phyloP scores from a whole-genome alignment of 2,888 invertebrate genomes.

The Mongoloraphidia duomilia region DNA sequence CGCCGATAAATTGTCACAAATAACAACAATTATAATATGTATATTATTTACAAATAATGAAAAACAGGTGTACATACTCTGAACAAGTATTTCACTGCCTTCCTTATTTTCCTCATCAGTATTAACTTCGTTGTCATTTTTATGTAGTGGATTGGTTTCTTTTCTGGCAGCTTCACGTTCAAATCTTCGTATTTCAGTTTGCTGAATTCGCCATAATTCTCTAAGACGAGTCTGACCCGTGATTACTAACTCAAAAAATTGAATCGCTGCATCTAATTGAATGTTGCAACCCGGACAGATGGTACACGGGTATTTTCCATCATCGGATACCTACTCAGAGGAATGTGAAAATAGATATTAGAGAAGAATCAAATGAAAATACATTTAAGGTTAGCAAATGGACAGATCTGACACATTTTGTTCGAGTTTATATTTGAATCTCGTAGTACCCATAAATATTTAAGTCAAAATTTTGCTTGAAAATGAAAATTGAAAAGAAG shows the following conservation, averaged over 20 bases:
- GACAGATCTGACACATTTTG: not conserved
- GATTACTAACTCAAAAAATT: conserved; percentile 56
- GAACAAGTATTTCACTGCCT: conserved; percentile 34
- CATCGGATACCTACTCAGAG: conserved; percentile 44
- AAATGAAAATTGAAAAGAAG: conserved; percentile 19
- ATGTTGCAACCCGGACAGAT: conserved; percentile 67
- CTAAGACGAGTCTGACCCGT: conserved; percentile 50
- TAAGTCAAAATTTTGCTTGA: conserved; percentile 4
- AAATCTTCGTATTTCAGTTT: conserved; percentile 26
- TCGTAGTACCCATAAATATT: not conserved
- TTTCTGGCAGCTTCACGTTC: conserved; percentile 15
- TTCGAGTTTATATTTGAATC: not conserved
- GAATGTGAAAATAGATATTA: conserved; percentile 1
- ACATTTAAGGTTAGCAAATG: not conserved
- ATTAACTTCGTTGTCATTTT: conserved; percentile 25
- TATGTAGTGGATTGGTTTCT: conserved; percentile 19
- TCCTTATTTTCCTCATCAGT: conserved; percentile 27
- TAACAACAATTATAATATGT: not conserved
- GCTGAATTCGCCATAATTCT: conserved; percentile 32
- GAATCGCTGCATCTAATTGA: conserved; percentile 57
- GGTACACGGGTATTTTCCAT: conserved; percentile 52
- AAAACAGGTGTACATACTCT: conserved; percentile 26
- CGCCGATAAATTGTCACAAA: not conserved
- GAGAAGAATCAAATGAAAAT: not conserved
- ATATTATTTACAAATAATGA: too few relatives aligned